phyloP scores from a whole-genome alignment of 2,888 invertebrate genomes.

The Conomelus anceps region DNA sequence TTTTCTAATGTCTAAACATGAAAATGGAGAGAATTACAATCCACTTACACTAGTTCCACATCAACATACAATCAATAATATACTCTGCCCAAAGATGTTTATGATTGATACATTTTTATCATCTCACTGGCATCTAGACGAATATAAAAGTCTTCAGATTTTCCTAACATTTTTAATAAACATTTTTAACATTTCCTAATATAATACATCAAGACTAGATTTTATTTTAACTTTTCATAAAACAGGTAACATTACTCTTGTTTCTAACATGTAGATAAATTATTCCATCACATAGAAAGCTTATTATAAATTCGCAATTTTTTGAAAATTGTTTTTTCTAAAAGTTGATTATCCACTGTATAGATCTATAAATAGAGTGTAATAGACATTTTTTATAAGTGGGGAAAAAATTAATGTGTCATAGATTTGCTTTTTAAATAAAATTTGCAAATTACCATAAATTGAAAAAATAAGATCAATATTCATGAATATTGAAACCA shows the following conservation, averaged over 20 bases:
- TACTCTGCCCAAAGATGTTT: background rate
- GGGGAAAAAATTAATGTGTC: too few species aligned
- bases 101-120: background rate
- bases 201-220: background rate
- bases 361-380: background rate
- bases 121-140: background rate
- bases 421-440: too few species aligned
- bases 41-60: background rate
- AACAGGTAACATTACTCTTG: background rate
- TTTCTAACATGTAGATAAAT: background rate
- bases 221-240: background rate
- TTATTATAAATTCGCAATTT: background rate
- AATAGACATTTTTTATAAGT: too few species aligned
- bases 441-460: too few species aligned
- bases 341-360: background rate
- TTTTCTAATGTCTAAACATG: background rate
- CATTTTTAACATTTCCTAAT: too few species aligned
- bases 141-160: background rate
- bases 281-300: background rate
- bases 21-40: background rate
- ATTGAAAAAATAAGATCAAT: too few species aligned
- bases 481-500: too few species aligned
- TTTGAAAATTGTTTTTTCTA: background rate
- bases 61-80: background rate
- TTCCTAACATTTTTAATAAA: background rate